Percentiles rank a stretch among this genome's conserved stretches.
Conservation (phyloP, 2,113 vertebrate species). For the Toxostoma redivivum region DNA sequence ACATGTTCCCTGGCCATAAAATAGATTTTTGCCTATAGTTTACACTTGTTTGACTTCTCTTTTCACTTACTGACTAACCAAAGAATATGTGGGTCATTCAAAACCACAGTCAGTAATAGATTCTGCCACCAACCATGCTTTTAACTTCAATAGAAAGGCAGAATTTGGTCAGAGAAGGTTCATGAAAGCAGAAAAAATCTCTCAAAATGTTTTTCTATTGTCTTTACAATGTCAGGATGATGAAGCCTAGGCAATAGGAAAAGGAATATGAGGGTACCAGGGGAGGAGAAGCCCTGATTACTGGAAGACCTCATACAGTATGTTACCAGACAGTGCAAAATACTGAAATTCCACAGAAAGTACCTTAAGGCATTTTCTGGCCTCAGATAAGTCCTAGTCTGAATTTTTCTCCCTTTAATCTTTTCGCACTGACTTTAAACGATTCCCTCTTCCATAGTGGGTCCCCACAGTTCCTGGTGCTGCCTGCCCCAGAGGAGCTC, state of each 20-base stretch:
- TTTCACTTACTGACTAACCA: not conserved
- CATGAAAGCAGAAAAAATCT: not conserved
- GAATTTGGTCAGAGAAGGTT: not conserved
- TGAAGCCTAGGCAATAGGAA: not conserved
- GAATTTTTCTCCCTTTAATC: constrained; percentile 25
- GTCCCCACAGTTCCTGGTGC: not conserved
- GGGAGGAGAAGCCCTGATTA: not conserved
- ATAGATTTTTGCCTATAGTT: not conserved
- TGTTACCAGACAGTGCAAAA: not conserved
- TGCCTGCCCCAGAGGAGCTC: not conserved
- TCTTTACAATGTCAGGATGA: not conserved
- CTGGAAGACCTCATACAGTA: not conserved
- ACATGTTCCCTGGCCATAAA: not conserved
- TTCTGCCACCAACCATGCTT: not conserved
- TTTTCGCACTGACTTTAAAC: not conserved
- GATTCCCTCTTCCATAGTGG: not conserved
- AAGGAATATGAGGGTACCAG: fast-evolving
- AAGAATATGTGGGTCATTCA: not conserved
- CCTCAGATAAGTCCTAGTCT: constrained; percentile 9
- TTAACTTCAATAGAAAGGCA: not conserved
- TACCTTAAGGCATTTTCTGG: not conserved
- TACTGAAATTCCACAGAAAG: not conserved
- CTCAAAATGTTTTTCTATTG: not conserved
- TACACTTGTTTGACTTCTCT: not conserved
- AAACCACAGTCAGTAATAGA: not conserved